Percentiles rank a stretch among this genome's conserved stretches.
phyloP scores from a whole-genome alignment of 35 echinoderm and acorn worm genomes.

The Stichopus chloronotus region DNA sequence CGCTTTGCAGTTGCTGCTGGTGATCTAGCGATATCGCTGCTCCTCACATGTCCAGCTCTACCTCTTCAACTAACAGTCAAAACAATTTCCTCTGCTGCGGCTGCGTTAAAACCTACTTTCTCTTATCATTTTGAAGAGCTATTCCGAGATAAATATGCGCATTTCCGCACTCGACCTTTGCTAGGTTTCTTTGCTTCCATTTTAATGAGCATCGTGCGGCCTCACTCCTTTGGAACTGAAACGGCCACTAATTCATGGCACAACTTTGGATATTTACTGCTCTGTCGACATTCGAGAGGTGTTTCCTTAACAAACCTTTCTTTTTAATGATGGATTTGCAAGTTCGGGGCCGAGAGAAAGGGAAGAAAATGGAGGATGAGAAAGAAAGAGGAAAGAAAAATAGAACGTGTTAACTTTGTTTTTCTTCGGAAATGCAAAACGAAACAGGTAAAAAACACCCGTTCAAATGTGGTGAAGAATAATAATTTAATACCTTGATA shows the following conservation, averaged over 20 bases:
- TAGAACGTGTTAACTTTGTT: conserved; percentile 42
- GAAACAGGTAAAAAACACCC: background rate
- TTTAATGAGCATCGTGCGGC: conserved; percentile 16
- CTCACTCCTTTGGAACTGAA: background rate
- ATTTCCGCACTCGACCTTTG: conserved; percentile 37
- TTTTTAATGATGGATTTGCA: conserved; percentile 53
- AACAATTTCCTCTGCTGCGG: conserved; percentile 1
- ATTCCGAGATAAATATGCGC: conserved; percentile 33
- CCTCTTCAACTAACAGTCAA: background rate
- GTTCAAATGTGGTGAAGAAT: background rate
- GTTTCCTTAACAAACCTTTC: conserved; percentile 51
- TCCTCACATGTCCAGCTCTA: conserved; percentile 7
- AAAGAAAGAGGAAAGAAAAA: background rate
- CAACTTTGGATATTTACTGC: conserved; percentile 43
- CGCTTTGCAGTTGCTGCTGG: no score
- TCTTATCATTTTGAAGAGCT: conserved; percentile 38
- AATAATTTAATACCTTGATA: no score
- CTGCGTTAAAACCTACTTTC: conserved; percentile 48
- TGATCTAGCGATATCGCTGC: background rate
- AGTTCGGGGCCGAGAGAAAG: conserved; percentile 38
- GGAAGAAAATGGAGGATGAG: background rate
- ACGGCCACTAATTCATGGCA: conserved; percentile 12
- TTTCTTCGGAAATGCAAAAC: conserved; percentile 9
- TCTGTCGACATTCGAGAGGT: conserved; percentile 26
- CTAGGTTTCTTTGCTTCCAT: background rate